Base-by-base conservation (phyloP, 2,888 invertebrate genomes). In the Hemithea aestivaria region DNA sequence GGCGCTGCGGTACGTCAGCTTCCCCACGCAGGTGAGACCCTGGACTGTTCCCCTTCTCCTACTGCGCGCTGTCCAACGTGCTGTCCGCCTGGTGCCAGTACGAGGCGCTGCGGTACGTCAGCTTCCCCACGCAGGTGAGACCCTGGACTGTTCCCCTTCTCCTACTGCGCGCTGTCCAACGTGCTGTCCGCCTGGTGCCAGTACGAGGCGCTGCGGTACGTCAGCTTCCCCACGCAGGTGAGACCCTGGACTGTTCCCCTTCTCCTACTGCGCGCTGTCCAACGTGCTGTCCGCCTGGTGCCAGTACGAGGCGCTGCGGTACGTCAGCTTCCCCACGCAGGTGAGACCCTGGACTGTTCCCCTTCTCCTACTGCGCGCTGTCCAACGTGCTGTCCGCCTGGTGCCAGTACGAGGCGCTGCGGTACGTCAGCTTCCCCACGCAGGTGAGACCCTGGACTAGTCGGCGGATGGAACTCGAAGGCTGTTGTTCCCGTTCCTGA, bases 71-170 rank as follows among this genome's bases (percentile, higher is more conserved):
- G 62, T 97, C 98, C 8, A 99, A 99, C 78, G 96, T 99, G 50
- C 91, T 99, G 90, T 98, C 98, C 72, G 97, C 98, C 29, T 99
- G 99, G 99, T 99, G 97, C 79, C 99, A 99, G 81, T 99, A 99
- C 73, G 99, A 99, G 83, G 99, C 99, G 10, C 89, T 99, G 27
- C 99, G 99, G 77, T 99, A 94, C 78, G 97, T 99, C 62, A 97
- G 95, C 67, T 99, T 99, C 75, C 99, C 99, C 1, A 97, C 98
- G 29, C 98, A 99, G 90, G 96, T 95, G 1, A 33, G 52, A n/a
- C n/a, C 98, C 99, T n/a, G n/a, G n/a, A 0, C 88, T 98, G 7
- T 98, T 96, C 80, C 95, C 97, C 82, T 99, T 98, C 81, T 94
- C 95, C 0, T 99, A 93, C 87, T 97, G 98, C 67, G 96, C 98